A percentile compares a stretch with the other conserved stretches of the same genome.
Evolutionary conservation across 2,888 invertebrate genomes (phyloP).

Genomic region (Dolichomitus sp.): DNA sequence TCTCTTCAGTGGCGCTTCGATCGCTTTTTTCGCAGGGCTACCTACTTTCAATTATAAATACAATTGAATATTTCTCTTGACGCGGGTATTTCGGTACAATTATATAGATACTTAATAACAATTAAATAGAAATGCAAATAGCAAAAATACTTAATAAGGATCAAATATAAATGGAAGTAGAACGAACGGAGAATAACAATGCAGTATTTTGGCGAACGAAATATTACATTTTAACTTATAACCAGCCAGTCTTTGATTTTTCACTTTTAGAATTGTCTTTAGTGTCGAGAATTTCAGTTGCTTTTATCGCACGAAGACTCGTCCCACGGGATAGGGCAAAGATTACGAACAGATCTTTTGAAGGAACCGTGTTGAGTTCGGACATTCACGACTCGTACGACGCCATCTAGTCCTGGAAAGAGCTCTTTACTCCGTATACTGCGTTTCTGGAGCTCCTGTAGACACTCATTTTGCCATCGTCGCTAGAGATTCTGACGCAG

Average conservation of each 20-base stretch:
- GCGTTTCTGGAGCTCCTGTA: background rate
- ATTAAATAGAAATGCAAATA: background rate
- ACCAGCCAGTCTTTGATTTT: background rate
- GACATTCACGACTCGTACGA: conserved; percentile 66
- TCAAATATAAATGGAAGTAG: background rate
- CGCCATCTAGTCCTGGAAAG: background rate
- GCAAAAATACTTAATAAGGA: background rate
- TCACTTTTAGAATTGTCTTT: background rate
- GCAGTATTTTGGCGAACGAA: too few relatives aligned
- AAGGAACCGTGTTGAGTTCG: conserved; percentile 69
- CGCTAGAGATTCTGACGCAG: background rate
- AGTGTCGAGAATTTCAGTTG: too few relatives aligned
- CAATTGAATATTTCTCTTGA: too few relatives aligned
- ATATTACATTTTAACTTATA: too few relatives aligned
- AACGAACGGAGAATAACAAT: too few relatives aligned
- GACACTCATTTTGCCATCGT: background rate
- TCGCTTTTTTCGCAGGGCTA: too few relatives aligned
- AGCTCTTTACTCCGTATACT: background rate
- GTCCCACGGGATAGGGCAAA: conserved; percentile 70
- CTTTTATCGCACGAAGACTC: too few relatives aligned
- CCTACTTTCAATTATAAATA: too few relatives aligned
- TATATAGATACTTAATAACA: background rate
- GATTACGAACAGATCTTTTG: conserved; percentile 66
- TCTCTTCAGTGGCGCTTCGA: too few relatives aligned
- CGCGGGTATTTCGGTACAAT: too few relatives aligned